Base-by-base conservation (phyloP, 2,113 vertebrate genomes). In the Potamarius usumacintae region DNA sequence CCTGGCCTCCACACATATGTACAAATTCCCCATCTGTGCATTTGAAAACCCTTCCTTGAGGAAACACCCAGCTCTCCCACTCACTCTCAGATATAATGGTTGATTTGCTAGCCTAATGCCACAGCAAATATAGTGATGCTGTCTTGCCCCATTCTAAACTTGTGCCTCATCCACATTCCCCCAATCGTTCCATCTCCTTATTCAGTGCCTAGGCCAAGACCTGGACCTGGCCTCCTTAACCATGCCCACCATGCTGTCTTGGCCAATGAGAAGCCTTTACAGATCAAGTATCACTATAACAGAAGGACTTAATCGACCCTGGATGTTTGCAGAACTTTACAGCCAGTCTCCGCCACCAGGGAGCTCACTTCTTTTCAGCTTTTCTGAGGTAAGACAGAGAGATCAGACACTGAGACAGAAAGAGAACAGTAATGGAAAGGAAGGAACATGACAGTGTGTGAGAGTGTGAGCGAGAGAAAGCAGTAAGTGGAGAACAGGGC, bases 231-330 rank as follows among this genome's bases (percentile, higher is more conserved):
- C 91, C 84, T 87, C 91, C 53, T 2, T n/a, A 52, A 89, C 84
- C 90, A 93, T 91, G 91, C 91, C 92, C 80, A 12, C 80, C 1
- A 86, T 22, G 17, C 27, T 22, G 25, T 86, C 69, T 72, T 52
- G 87, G 88, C 97, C 98, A 98, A 97, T 98, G 82, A 85, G 95
- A 91, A 91, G 72, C 89, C 89, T 17, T 85, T 87, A 85, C 57
- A 71, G 96, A 96, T 98, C 97, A 74, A 89, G 91, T 97, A 95
- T 97, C 97, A 95, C 95, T 98, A 99, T 98, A 99, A 98, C 96
- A 96, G 90, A 94, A 94, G 94, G 94, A 93, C 92, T 89, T 92
- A 95, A 92, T 94, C 94, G 91, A 93, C 71, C 87, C 77, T 92
- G 94, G 91, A 89, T 87, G 92, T 95, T 95, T 77, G 95, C 95